Percentiles rank a stretch among this genome's conserved stretches.
Conservation (phyloP, 2,113 vertebrate genomes). For the Megaceryle maxima region DNA sequence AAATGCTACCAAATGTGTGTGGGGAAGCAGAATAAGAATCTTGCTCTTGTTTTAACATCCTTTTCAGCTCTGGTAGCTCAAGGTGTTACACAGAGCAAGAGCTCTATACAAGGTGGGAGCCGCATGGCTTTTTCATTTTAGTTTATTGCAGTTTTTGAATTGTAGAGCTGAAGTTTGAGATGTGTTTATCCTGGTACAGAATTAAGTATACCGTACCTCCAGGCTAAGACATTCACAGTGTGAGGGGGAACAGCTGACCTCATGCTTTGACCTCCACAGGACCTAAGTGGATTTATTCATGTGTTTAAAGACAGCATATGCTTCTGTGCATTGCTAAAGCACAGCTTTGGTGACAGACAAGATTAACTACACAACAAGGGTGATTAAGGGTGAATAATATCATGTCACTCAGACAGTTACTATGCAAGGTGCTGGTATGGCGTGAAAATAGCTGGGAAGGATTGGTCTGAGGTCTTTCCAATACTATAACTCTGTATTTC, state of each 20-base stretch:
- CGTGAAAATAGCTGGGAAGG: not conserved
- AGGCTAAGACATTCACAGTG: not conserved
- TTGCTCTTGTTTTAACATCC: not conserved
- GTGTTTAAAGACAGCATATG: conserved; percentile 26
- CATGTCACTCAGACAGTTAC: not conserved
- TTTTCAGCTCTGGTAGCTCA: not conserved
- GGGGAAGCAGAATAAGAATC: not conserved
- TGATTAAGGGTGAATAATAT: not conserved
- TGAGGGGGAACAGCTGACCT: conserved; percentile 23
- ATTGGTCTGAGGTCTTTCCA: not conserved
- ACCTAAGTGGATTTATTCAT: conserved; percentile 24
- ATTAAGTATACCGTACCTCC: not conserved
- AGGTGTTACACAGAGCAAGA: not conserved
- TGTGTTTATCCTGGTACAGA: not conserved
- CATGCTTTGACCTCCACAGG: not conserved
- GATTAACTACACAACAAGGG: not conserved
- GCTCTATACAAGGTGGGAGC: not conserved
- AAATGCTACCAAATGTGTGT: not conserved
- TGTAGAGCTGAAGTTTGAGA: not conserved
- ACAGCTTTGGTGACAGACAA: conserved; percentile 10
- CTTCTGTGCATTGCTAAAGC: conserved; percentile 10
- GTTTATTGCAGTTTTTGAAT: not conserved
- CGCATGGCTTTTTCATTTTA: not conserved
- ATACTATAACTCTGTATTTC: not conserved
- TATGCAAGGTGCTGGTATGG: conserved; percentile 22